Evolutionary conservation across 2,888 invertebrate genomes (phyloP).

Genomic region (Cataglyphis livida): DNA sequence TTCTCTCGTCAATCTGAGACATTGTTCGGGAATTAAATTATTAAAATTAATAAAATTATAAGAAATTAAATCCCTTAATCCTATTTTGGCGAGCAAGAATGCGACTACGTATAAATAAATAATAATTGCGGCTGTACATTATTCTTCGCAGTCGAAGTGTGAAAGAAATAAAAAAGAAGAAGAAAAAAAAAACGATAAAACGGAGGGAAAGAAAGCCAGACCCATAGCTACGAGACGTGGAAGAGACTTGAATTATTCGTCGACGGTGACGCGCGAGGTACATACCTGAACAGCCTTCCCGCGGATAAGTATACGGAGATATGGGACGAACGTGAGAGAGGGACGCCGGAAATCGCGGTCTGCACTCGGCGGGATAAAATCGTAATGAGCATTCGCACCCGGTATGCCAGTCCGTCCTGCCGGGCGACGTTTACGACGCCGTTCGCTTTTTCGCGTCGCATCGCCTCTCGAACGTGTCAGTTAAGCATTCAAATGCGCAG

Average conservation of each 20-base stretch:
- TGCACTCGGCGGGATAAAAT: slow-evolving; percentile 42
- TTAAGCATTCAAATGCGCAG: slow-evolving; percentile 50
- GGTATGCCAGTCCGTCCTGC: slow-evolving; percentile 20
- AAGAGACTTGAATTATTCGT: slow-evolving; percentile 36
- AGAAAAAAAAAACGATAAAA: background rate
- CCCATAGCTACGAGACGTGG: background rate
- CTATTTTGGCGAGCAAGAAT: background rate
- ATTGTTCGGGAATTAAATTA: too few species aligned
- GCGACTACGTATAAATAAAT: background rate
- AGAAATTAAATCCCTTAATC: background rate
- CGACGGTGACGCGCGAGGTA: background rate
- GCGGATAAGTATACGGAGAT: background rate
- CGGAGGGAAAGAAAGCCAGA: background rate
- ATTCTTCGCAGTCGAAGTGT: background rate
- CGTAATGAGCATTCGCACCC: slow-evolving; percentile 39
- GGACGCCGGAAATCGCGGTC: slow-evolving; percentile 35
- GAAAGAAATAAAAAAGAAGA: too few species aligned
- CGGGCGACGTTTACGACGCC: slow-evolving; percentile 38
- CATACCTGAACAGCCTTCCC: background rate
- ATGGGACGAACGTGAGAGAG: background rate
- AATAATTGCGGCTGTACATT: background rate
- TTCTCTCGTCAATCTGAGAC: too few species aligned
- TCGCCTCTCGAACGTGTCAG: slow-evolving; percentile 49
- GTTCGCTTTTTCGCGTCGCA: slow-evolving; percentile 36
- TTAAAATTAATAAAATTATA: background rate